These are phyloP conservation scores for Cylindroiulus punctatus DNA, from an alignment of 2,888 invertebrate species.

Conservation along the genomic window DNA sequence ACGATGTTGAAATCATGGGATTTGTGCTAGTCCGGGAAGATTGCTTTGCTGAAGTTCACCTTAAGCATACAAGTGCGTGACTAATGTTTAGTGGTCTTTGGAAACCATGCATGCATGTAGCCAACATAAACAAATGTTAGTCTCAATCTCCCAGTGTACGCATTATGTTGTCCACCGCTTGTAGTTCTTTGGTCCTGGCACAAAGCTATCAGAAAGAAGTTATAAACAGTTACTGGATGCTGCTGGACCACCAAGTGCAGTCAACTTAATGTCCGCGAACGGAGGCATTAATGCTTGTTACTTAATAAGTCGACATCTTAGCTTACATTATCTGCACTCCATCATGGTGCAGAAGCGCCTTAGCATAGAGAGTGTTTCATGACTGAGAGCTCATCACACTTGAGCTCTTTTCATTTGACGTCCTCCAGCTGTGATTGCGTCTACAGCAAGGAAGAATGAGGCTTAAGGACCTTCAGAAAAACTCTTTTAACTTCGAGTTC, in stretches of 20 bases:
- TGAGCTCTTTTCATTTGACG: not conserved
- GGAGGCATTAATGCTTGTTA: not conserved
- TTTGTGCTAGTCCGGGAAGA: too few relatives aligned
- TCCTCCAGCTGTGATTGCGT: slow-evolving; percentile 19
- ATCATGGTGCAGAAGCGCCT: not conserved
- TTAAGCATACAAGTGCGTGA: too few relatives aligned
- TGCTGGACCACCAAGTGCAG: slow-evolving; percentile 1
- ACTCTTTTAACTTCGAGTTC: not conserved
- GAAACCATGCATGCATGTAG: too few relatives aligned
- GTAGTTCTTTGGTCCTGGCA: not conserved
- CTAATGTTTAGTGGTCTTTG: too few relatives aligned
- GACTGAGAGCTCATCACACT: slow-evolving; percentile 29
- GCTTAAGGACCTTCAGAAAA: not conserved
- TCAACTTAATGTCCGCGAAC: not conserved
- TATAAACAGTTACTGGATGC: not conserved
- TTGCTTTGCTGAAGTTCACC: too few relatives aligned
- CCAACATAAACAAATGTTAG: too few relatives aligned
- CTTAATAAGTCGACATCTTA: not conserved
- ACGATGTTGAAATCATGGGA: too few relatives aligned
- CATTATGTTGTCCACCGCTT: too few relatives aligned
- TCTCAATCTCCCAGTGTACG: too few relatives aligned
- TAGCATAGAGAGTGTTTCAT: slow-evolving; percentile 14
- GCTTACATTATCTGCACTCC: slow-evolving; percentile 27
- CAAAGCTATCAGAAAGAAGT: not conserved
- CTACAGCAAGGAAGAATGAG: not conserved